Evolutionary conservation across 2,113 vertebrate genomes (phyloP).

Genomic region (Ellobius talpinus): DNA sequence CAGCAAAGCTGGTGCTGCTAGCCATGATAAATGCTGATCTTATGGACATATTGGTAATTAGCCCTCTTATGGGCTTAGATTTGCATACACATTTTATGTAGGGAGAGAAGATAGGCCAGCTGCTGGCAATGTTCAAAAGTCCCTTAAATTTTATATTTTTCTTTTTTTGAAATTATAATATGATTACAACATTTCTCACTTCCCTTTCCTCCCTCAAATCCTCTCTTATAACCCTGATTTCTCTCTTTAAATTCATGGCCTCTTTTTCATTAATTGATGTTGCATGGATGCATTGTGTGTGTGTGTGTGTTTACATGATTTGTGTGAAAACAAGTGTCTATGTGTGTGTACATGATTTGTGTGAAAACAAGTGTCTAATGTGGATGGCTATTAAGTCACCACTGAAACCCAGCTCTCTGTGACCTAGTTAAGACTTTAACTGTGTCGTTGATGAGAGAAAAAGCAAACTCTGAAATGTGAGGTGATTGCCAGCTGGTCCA

Average conservation of each 20-base stretch:
- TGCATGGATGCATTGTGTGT: neutral
- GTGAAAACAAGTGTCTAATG: neutral
- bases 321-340: neutral
- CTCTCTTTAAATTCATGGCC: neutral
- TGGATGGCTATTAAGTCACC: neutral
- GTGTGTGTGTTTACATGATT: neutral
- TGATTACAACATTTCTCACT: neutral
- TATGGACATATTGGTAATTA: neutral
- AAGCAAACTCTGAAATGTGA: neutral
- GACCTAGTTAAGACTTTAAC: neutral
- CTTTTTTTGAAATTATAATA: neutral
- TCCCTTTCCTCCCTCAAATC: neutral
- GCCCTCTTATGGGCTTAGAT: neutral
- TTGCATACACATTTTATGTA: slow-evolving; percentile 41
- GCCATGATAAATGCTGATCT: neutral
- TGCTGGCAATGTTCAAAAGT: neutral
- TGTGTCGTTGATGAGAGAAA: neutral
- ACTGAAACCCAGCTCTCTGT: neutral
- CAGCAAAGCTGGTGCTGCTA: neutral
- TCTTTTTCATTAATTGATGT: neutral
- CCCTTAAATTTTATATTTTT: neutral
- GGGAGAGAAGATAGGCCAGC: neutral
- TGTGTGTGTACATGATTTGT: neutral
- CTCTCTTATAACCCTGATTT: neutral
- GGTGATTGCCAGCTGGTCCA: neutral